Evolutionary conservation across 1,140 invertebrate genomes (phyloP), one percentile per base, ranked within the genome.

Genomic region (Varroa destructor): DNA sequence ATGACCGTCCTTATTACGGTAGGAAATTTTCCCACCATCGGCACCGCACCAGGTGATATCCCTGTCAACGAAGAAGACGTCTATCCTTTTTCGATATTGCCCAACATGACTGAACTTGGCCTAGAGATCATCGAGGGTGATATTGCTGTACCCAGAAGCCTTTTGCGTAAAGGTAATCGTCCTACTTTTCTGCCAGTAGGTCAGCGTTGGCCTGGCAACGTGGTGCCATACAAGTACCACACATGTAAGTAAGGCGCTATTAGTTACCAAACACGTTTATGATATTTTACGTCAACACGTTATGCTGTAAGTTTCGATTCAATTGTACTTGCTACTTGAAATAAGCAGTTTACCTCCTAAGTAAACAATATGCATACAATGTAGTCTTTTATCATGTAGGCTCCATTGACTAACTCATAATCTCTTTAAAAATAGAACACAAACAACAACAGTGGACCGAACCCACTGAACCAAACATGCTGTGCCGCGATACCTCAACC

Each of bases 121-220:
- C 61, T 67, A 1, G 61, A 67, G 46, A 40, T 67, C 40, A 12
- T 67, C 12, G 61, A 67, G 12, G 61, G 61, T 37, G 61, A 67
- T 8, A 67, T 67, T 40, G 61, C 61, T 12, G 61, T 67, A 40
- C 61, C 61, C 3, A 46, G 12, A 37, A 67, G 61, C 46, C 36
- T 67, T 12, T 67, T 67, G 3, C 61, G 61, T 37, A 67, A 67
- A 8, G 61, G 61, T 1, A 46, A 43, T 8, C 61, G 61, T 43
- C 61, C 61, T 8, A 46, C 61, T 14, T 12, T 46, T 12, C 40
- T 67, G 61, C 40, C 61, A 14, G 12, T 67, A 37, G 10, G 40
- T 67, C 61, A 67, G 61, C 61, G 61, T 67, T 67, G 61, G 61
- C 40, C 40, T 12, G 46, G 40, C 61, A 46, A 46, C 12, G 40